phyloP scores from a whole-genome alignment of 2,113 vertebrate genomes.

The Forbesichthys papilliferus region DNA sequence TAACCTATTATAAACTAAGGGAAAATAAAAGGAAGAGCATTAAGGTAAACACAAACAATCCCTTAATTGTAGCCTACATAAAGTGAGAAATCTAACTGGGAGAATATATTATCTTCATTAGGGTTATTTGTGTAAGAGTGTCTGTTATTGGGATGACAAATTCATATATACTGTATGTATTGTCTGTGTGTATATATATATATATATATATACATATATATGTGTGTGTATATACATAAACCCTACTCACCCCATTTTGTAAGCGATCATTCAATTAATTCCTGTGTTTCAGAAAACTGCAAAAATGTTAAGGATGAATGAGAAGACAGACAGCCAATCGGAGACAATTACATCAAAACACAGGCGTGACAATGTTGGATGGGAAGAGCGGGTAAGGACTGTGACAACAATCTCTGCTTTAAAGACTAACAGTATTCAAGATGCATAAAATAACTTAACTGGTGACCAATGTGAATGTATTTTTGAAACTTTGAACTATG shows the following conservation, averaged over 20 bases:
- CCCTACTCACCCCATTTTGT: slow-evolving; percentile 76
- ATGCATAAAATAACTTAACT: not conserved
- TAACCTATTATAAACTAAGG: slow-evolving; percentile 45
- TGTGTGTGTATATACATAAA: slow-evolving; percentile 50
- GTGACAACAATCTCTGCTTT: slow-evolving; percentile 45
- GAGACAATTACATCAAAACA: slow-evolving; percentile 59
- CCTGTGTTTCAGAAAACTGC: slow-evolving; percentile 84
- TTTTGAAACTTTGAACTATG: no score
- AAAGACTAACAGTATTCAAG: slow-evolving; percentile 2
- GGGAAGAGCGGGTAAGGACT: slow-evolving; percentile 54
- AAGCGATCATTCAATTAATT: slow-evolving; percentile 82
- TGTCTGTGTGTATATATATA: slow-evolving; percentile 26
- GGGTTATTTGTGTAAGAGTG: slow-evolving; percentile 22
- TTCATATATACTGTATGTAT: slow-evolving; percentile 2
- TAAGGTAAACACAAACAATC: slow-evolving; percentile 7
- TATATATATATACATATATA: slow-evolving; percentile 31
- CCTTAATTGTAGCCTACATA: no score
- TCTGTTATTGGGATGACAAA: slow-evolving; percentile 14
- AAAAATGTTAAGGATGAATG: slow-evolving; percentile 76
- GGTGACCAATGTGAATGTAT: no score
- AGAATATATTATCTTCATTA: not conserved
- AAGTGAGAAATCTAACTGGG: no score
- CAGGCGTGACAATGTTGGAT: slow-evolving; percentile 54
- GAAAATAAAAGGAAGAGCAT: slow-evolving; percentile 42
- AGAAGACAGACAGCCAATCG: slow-evolving; percentile 69